These are phyloP conservation scores for Varanus salvator DNA, from an alignment of 2,113 vertebrate genomes.

Conservation along the genomic window DNA sequence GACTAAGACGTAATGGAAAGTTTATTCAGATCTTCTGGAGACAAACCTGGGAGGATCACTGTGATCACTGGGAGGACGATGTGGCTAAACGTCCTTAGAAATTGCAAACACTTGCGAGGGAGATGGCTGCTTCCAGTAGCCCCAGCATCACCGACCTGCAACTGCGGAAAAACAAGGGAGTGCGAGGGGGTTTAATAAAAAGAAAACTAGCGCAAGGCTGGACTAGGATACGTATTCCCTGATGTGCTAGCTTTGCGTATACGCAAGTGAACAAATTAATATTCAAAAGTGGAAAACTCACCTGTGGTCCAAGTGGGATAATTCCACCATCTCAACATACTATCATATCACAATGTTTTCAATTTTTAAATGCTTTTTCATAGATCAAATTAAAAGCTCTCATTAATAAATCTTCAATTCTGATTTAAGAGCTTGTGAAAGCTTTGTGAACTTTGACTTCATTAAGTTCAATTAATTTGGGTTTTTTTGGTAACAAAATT, in stretches of 20 bases:
- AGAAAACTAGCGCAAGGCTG: background rate
- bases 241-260: background rate
- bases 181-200: background rate
- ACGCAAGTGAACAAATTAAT: background rate
- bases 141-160: background rate
- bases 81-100: too few relatives aligned
- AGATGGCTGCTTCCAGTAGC: background rate
- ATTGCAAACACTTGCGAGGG: background rate
- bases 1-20: background rate
- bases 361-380: background rate
- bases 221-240: too few relatives aligned
- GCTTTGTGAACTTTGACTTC: slow-evolving; percentile 28
- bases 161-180: background rate
- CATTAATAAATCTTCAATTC: slow-evolving; percentile 25
- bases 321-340: background rate
- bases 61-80: too few relatives aligned
- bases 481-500: slow-evolving; percentile 20
- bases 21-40: background rate
- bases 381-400: background rate
- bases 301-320: background rate
- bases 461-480: slow-evolving; percentile 18
- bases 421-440: background rate
- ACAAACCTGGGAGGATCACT: too few relatives aligned
- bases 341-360: background rate
- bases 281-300: background rate